Evolutionary conservation across 2,797 vertebrate species (phyloP).

Genomic region (Pyrocephalus nanus): DNA sequence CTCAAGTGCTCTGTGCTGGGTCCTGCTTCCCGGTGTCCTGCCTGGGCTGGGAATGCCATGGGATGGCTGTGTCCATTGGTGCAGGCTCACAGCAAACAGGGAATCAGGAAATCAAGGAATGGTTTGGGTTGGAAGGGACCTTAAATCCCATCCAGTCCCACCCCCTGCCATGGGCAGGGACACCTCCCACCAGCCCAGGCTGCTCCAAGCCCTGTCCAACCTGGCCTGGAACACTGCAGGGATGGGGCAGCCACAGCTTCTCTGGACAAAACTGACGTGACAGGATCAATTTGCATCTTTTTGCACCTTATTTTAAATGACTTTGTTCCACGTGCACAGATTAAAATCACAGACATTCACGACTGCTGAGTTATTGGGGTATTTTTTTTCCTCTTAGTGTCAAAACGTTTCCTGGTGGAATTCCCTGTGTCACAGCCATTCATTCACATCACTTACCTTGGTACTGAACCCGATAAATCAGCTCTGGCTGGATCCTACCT

Average conservation of each 20-base stretch:
- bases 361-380: background rate
- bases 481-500: background rate
- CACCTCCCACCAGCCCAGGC: background rate
- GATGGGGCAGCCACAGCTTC: background rate
- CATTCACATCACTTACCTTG: background rate
- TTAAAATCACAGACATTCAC: background rate
- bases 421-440: background rate
- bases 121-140: background rate
- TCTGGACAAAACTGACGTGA: background rate
- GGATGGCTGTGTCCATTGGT: accelerated
- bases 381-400: background rate
- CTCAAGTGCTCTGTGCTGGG: background rate
- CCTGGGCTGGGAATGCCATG: background rate
- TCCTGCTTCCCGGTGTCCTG: background rate
- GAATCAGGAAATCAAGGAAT: background rate
- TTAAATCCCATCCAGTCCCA: background rate
- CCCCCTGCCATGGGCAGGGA: background rate
- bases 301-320: background rate
- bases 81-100: background rate
- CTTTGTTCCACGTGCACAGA: accelerated
- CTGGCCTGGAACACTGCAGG: background rate
- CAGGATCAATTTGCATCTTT: background rate
- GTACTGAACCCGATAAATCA: background rate
- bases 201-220: background rate
- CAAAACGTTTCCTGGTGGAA: background rate